Conservation (phyloP, 2,113 vertebrate species). For the Hemibagrus wyckioides region DNA sequence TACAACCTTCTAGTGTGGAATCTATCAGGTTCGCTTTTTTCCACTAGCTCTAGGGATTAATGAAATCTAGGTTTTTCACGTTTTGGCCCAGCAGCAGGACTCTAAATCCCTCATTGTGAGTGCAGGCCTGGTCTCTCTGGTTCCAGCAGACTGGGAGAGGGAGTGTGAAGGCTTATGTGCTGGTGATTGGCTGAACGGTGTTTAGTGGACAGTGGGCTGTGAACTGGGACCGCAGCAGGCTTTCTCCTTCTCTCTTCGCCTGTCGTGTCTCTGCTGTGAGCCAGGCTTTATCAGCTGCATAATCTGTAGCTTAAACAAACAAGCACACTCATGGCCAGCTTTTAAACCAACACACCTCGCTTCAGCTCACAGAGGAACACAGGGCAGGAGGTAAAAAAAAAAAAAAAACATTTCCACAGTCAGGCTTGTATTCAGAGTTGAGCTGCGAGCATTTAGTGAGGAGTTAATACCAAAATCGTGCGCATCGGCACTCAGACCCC, state of each 20-base stretch:
- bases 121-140: slow-evolving; percentile 34
- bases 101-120: slow-evolving; percentile 48
- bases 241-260: background rate
- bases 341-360: slow-evolving; percentile 50
- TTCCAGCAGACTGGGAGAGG: slow-evolving; percentile 44
- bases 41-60: slow-evolving; percentile 46
- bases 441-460: background rate
- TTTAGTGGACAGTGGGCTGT: slow-evolving; percentile 32
- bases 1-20: slow-evolving; percentile 40
- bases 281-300: slow-evolving; percentile 50
- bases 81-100: slow-evolving; percentile 34
- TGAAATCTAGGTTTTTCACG: slow-evolving; percentile 46
- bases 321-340: slow-evolving; percentile 26
- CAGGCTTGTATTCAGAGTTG: background rate
- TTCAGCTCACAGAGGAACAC: slow-evolving; percentile 30
- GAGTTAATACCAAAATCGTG: background rate
- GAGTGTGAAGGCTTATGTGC: slow-evolving; percentile 43
- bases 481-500: background rate
- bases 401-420: background rate
- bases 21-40: slow-evolving; percentile 42
- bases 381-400: background rate
- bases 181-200: slow-evolving; percentile 47
- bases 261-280: slow-evolving; percentile 7
- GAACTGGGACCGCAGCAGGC: slow-evolving; percentile 32
- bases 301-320: slow-evolving; percentile 54